A percentile compares a stretch with the other conserved stretches of the same genome.
phyloP scores from a whole-genome alignment of 2,113 vertebrate genomes.

The Cochlearius cochlearius region DNA sequence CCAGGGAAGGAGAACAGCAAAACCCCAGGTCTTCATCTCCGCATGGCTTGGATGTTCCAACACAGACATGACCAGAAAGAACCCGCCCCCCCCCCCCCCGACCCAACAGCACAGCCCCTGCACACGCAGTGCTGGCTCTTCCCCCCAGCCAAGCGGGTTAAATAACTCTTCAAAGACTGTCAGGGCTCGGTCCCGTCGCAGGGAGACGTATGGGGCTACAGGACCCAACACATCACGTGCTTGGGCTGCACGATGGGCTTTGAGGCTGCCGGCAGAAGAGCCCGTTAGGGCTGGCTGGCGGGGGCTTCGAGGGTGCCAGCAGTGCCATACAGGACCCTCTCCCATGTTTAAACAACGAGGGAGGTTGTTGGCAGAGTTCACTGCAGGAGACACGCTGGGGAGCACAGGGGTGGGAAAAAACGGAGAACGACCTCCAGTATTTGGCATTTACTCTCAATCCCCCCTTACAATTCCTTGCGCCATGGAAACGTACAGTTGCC shows the following conservation, averaged over 20 bases:
- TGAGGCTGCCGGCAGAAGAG: not conserved
- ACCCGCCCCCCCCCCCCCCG: not conserved
- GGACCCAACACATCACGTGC: not conserved
- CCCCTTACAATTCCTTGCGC: not conserved
- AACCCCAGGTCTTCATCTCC: not conserved
- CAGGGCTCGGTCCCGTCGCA: not conserved
- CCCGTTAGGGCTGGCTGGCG: not conserved
- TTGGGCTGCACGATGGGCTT: not conserved
- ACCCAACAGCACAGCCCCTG: fast-evolving
- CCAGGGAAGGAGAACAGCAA: not conserved
- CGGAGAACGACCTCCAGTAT: not conserved
- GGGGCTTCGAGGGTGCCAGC: not conserved
- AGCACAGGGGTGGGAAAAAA: not conserved
- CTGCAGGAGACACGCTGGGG: not conserved
- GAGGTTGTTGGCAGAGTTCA: not conserved
- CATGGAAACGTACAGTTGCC: not conserved
- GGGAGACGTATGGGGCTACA: not conserved
- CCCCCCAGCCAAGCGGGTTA: not conserved
- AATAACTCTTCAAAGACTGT: not conserved
- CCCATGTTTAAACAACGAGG: not conserved
- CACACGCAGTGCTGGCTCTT: not conserved
- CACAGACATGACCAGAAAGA: not conserved
- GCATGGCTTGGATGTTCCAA: not conserved
- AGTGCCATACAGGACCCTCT: not conserved
- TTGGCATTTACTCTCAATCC: not conserved